Conservation (phyloP, 2,113 vertebrate species). For the Varanus komodoensis region DNA sequence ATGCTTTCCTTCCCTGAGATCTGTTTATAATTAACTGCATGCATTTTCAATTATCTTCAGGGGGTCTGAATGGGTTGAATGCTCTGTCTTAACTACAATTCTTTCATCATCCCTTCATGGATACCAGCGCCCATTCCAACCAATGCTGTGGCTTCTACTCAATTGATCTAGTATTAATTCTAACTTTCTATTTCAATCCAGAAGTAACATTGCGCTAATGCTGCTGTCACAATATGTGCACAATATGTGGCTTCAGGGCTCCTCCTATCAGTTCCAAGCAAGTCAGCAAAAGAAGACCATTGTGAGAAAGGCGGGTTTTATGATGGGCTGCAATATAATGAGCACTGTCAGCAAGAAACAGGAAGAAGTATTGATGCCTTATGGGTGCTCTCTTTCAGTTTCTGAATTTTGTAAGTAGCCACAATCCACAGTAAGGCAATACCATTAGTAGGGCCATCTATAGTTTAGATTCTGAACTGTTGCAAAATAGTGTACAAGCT, state of each 20-base stretch:
- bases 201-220: not conserved
- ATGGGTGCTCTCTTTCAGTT: not conserved
- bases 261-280: not conserved
- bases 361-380: not conserved
- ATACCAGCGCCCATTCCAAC: constrained; percentile 9
- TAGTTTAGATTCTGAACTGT: not conserved
- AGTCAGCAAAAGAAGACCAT: not conserved
- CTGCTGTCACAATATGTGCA: not conserved
- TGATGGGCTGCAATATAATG: not conserved
- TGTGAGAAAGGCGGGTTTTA: not conserved
- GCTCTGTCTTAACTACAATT: not conserved
- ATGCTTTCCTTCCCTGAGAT: not conserved
- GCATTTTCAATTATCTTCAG: constrained; percentile 3
- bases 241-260: not conserved
- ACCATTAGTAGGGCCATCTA: not conserved
- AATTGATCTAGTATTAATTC: not conserved
- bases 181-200: not conserved
- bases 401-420: not conserved
- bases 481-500: not conserved
- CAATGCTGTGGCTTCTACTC: not conserved
- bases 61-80: not conserved
- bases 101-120: not conserved
- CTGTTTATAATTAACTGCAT: constrained; percentile 16
- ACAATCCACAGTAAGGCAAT: not conserved
- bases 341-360: not conserved